Percentiles rank a stretch among this genome's conserved stretches.
Conservation (phyloP, 2,888 invertebrate genomes). For the Polyommatus icarus region DNA sequence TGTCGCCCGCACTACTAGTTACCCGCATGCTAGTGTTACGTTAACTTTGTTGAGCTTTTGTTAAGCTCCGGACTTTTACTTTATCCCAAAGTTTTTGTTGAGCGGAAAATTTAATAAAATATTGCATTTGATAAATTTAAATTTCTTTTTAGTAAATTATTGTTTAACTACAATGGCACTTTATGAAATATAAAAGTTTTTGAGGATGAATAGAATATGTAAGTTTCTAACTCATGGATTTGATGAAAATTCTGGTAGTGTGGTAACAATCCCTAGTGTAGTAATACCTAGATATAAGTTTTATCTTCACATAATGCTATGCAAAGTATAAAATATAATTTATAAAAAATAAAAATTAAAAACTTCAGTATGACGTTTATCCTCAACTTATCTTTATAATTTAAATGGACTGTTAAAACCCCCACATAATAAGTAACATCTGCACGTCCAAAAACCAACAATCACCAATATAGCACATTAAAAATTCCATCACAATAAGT, state of each 20-base stretch:
- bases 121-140: not conserved
- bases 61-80: conserved; percentile 22
- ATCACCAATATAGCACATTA: conserved; percentile 38
- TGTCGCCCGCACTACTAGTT: conserved; percentile 61
- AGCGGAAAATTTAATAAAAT: conserved; percentile 2
- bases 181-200: not conserved
- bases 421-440: not conserved
- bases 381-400: not conserved
- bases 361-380: not conserved
- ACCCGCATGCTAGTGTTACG: conserved; percentile 44
- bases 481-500: conserved; percentile 46
- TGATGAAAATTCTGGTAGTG: no score
- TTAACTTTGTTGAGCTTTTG: conserved; percentile 34
- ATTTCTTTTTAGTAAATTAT: not conserved
- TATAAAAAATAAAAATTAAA: no score
- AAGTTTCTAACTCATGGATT: no score
- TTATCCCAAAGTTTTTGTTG: conserved; percentile 22
- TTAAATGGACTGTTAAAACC: not conserved
- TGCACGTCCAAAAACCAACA: conserved; percentile 34
- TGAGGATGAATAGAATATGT: no score
- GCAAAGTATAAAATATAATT: no score
- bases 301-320: no score
- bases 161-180: not conserved
- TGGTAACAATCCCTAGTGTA: no score
- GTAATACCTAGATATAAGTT: no score